phyloP scores from a whole-genome alignment of 2,113 vertebrate genomes.

The Pica pica region DNA sequence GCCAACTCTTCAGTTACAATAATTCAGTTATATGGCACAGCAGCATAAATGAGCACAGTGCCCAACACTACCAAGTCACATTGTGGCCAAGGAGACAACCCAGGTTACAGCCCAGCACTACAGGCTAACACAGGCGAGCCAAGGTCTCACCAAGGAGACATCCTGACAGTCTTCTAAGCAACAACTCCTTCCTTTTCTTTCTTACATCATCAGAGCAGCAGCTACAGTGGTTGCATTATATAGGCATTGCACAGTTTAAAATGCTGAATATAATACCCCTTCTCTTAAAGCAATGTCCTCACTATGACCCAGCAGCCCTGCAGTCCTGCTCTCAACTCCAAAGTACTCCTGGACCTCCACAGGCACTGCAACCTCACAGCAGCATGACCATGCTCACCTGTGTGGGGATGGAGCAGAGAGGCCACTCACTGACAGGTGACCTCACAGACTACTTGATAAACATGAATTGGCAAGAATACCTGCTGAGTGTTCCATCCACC shows the following conservation, averaged over 20 bases:
- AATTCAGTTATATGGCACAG: background rate
- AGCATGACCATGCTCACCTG: rapidly evolving
- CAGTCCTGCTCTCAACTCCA: background rate
- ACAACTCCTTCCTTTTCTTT: background rate
- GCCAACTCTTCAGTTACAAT: background rate
- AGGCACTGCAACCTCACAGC: background rate
- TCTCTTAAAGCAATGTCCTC: background rate
- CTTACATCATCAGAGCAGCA: background rate
- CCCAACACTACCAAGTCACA: rapidly evolving
- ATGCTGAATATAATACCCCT: background rate
- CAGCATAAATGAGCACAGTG: rapidly evolving
- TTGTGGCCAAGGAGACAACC: background rate
- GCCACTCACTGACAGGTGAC: background rate
- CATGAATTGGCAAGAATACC: background rate
- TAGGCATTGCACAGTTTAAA: background rate
- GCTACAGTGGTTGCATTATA: background rate
- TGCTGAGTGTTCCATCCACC: background rate
- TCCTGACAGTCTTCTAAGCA: background rate
- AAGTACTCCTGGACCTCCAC: background rate
- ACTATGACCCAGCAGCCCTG: background rate
- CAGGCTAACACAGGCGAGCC: background rate
- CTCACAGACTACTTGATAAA: background rate
- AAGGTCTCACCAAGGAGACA: background rate
- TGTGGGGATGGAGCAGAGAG: background rate
- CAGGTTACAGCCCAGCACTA: background rate